Evolutionary conservation across 37 sponge, comb jelly and placozoan species (phyloP).

Genomic region (Bolinopsis microptera): DNA sequence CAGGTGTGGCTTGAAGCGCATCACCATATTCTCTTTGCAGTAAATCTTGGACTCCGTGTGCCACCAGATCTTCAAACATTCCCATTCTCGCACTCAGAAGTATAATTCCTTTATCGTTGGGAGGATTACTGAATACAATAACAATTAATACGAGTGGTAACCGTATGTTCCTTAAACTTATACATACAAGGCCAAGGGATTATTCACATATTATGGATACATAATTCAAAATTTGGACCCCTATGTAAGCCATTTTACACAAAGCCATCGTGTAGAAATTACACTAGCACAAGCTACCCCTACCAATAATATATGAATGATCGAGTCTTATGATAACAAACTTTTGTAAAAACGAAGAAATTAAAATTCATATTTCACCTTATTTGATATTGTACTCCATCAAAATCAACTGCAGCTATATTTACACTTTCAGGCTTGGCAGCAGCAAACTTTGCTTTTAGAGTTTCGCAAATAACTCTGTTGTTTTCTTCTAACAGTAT

Average conservation of each 20-base stretch:
- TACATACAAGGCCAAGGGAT: too few relatives aligned
- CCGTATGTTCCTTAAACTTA: too few relatives aligned
- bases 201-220: too few relatives aligned
- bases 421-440: conserved; percentile 54
- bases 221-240: too few relatives aligned
- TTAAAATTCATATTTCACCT: not conserved
- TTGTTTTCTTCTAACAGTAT: conserved; percentile 93
- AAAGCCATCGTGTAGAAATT: too few relatives aligned
- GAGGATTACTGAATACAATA: conserved; percentile 73
- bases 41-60: conserved; percentile 86
- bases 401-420: conserved; percentile 45
- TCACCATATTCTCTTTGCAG: conserved; percentile 62
- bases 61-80: conserved; percentile 83
- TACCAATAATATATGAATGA: too few relatives aligned
- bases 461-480: conserved; percentile 84
- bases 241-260: too few relatives aligned
- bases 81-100: conserved; percentile 88
- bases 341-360: too few relatives aligned
- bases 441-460: conserved; percentile 67
- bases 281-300: too few relatives aligned
- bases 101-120: conserved; percentile 84
- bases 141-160: too few relatives aligned
- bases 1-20: not conserved
- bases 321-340: too few relatives aligned
- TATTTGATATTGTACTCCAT: conserved; percentile 57